Evolutionary conservation across 2,113 vertebrate genomes (phyloP).

Genomic region (Nesospiza acunhae): DNA sequence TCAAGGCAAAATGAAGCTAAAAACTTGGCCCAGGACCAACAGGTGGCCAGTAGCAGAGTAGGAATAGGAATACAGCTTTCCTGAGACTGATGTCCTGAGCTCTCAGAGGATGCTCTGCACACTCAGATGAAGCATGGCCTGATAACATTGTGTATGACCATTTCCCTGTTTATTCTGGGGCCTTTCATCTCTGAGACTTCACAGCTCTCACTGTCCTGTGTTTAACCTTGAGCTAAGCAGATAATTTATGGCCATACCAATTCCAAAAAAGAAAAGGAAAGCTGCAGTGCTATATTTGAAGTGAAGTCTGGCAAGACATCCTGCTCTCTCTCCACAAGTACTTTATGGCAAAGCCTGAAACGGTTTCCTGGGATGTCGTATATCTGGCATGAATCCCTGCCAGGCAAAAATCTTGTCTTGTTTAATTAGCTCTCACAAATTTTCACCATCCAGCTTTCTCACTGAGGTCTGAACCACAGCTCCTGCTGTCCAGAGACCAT

Average conservation of each 20-base stretch:
- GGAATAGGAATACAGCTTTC: neutral
- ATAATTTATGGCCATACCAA: slow-evolving; percentile 9
- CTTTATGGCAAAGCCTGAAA: slow-evolving; percentile 48
- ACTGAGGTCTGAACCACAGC: slow-evolving; percentile 14
- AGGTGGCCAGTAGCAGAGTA: neutral
- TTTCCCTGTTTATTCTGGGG: neutral
- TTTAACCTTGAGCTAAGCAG: slow-evolving; percentile 38
- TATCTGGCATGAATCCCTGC: slow-evolving; percentile 41
- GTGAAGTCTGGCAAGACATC: neutral
- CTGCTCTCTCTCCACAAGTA: neutral
- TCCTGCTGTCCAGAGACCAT: slow-evolving; percentile 21
- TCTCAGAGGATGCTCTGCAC: neutral
- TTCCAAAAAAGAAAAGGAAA: slow-evolving; percentile 2
- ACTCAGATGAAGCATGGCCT: neutral
- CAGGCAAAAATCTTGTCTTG: slow-evolving; percentile 39
- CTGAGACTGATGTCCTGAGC: neutral
- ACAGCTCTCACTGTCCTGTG: neutral
- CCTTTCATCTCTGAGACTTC: neutral
- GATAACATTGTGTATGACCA: neutral
- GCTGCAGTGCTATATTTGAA: neutral
- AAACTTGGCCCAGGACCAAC: neutral
- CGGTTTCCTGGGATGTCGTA: neutral
- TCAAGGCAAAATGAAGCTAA: neutral
- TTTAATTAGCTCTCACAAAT: slow-evolving; percentile 60
- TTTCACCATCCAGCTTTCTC: slow-evolving; percentile 50